phyloP scores from a whole-genome alignment of 2,797 vertebrate genomes.

The Sebastes flavidus region DNA sequence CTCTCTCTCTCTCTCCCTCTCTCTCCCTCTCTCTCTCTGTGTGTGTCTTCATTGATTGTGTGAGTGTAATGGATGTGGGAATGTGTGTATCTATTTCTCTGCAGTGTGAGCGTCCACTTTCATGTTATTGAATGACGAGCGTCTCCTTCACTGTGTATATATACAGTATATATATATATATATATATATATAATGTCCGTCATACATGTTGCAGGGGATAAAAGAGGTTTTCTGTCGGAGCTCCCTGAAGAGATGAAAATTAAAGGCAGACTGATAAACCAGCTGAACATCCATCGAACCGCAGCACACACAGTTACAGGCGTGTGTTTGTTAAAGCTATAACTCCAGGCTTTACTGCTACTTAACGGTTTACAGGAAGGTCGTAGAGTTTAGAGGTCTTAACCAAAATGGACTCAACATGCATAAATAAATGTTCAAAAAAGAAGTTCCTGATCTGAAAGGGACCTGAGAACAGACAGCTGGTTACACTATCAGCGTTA shows the following conservation, averaged over 20 bases:
- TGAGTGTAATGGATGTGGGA: constrained; percentile 31
- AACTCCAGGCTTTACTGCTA: not conserved
- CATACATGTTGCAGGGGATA: constrained; percentile 9
- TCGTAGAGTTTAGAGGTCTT: not conserved
- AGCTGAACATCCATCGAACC: not conserved
- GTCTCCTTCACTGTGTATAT: not conserved
- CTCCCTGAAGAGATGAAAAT: constrained; percentile 36
- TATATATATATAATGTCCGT: not conserved
- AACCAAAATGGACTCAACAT: not conserved
- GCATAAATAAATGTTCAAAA: not conserved
- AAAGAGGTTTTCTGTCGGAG: constrained; percentile 17
- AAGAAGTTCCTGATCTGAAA: not conserved
- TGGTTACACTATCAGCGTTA: too few relatives aligned
- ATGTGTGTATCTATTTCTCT: constrained; percentile 27
- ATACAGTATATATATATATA: too few relatives aligned
- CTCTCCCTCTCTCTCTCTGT: not conserved
- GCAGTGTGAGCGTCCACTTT: not conserved
- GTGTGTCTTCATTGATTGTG: constrained; percentile 38
- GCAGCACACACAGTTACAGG: not conserved
- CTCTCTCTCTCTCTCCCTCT: not conserved
- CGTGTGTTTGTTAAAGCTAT: not conserved
- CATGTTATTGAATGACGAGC: not conserved
- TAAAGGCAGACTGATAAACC: constrained; percentile 20
- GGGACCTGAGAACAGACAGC: not conserved
- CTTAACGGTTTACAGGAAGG: not conserved